Evolutionary conservation across 2,888 invertebrate species (phyloP).

Genomic region (Lycocerus yunnanus): DNA sequence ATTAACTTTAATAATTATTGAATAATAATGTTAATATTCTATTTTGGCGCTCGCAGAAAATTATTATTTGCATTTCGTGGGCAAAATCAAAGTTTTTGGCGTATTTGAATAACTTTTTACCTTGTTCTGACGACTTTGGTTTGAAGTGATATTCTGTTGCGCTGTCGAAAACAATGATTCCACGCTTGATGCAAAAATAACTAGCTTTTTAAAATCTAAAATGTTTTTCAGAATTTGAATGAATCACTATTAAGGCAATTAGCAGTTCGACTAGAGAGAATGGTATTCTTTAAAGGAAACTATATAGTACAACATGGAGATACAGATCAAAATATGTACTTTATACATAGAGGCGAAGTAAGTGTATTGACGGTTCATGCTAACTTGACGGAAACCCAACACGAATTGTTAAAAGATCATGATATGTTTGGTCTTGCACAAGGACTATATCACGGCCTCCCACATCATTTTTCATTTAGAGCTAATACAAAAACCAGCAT

Average conservation of each 20-base stretch:
- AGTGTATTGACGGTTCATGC: conserved; percentile 56
- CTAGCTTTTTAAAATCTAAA: background rate
- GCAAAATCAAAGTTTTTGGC: no score
- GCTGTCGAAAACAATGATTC: no score
- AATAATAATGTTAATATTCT: no score
- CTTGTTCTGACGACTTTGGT: no score
- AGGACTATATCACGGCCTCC: conserved; percentile 60
- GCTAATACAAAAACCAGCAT: conserved; percentile 60
- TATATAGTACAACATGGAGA: conserved; percentile 63
- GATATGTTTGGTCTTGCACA: conserved; percentile 62
- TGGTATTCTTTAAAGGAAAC: conserved; percentile 61
- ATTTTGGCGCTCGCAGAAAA: no score
- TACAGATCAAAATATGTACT: conserved; percentile 62
- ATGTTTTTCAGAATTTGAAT: conserved; percentile 56
- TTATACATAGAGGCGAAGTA: conserved; percentile 62
- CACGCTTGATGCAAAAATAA: no score
- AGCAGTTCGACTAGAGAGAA: conserved; percentile 58
- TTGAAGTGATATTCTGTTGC: no score
- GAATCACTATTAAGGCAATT: conserved; percentile 59
- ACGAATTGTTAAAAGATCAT: conserved; percentile 59
- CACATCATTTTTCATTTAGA: conserved; percentile 62
- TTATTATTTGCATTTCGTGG: no score
- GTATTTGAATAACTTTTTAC: no score
- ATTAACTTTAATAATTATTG: no score
- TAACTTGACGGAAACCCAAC: conserved; percentile 57